phyloP scores from a whole-genome alignment of 2,113 vertebrate genomes.

The Phylloscopus trochiloides region DNA sequence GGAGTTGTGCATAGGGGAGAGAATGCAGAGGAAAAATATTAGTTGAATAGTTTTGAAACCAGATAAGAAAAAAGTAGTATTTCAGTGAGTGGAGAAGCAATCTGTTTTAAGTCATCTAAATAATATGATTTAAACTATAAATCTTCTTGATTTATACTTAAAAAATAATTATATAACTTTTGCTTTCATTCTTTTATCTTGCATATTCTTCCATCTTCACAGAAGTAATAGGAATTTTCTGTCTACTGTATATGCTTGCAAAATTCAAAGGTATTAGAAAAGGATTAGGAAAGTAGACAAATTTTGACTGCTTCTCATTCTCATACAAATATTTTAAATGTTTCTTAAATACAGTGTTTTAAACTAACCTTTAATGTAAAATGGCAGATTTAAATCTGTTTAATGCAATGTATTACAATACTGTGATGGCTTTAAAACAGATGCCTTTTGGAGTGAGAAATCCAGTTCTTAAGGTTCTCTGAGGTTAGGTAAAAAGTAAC shows the following conservation, averaged over 20 bases:
- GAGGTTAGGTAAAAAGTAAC: not conserved
- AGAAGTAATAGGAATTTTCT: not conserved
- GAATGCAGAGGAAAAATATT: not conserved
- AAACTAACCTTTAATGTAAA: not conserved
- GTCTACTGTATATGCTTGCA: not conserved
- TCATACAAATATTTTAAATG: not conserved
- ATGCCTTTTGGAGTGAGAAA: not conserved
- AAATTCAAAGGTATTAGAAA: not conserved
- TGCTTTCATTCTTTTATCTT: not conserved
- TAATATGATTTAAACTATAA: not conserved
- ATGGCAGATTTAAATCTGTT: not conserved
- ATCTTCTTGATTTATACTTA: not conserved
- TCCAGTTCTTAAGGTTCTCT: not conserved
- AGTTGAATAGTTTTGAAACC: not conserved
- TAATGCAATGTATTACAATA: not conserved
- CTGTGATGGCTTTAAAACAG: not conserved
- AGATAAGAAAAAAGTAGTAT: not conserved
- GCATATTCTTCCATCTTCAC: not conserved
- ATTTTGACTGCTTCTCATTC: not conserved
- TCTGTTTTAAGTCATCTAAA: not conserved
- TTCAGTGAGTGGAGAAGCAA: not conserved
- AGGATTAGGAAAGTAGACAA: not conserved
- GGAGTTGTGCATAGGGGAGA: not conserved
- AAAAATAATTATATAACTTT: not conserved
- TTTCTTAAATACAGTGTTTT: not conserved